Base-by-base conservation (phyloP, 2,888 invertebrate genomes). In the Myopa tessellatipennis region DNA sequence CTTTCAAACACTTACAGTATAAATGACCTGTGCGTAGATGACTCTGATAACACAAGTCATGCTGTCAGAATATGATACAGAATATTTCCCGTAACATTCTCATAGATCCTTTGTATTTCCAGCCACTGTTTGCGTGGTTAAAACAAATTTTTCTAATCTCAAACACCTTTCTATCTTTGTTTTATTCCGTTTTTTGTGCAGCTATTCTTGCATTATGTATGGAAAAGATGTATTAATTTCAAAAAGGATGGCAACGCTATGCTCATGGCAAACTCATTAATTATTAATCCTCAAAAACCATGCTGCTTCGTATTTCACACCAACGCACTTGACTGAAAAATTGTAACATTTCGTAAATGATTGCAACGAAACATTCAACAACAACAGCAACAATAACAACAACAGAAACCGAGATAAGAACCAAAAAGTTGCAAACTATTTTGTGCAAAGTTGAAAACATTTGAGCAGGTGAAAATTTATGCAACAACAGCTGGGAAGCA, bases 401-500 rank as follows among this genome's bases (percentile, higher is more conserved):
- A 70, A 70, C 70, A 36, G 16, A 16, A 60, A 12, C 63, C 16
- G 36, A 55, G 70, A 55, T 70, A 36, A 55, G 16, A 55, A 55
- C 52, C 34, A 5, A 34, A 34, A 55, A 70, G 70, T 70, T 70
- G 8, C 8, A 36, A 36, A 70, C 14, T 36, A 16, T 63, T 73
- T 50, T 26, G 18, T 16, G 26, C 34, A 8, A 63, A 45, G 34
- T 50, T 45, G 50, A 4, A 63, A 73, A 73, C 40, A 73, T 26
- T 50, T 61, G 18, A 60, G 60, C 72, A 72, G 73, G 73, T 73
- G 73, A 61, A 73, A 61, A 50, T 73, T 61, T 63, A 73, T 73
- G 73, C 50, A 45, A 50, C 69, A 50, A 50, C 67, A 38, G 67
- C 67, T 34, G 67, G 3, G 67, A 40, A 18, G 38, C 38, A 38